These are phyloP conservation scores for Acanthaster planci DNA, from an alignment of 35 echinoderm and acorn worm species.

Conservation along the genomic window DNA sequence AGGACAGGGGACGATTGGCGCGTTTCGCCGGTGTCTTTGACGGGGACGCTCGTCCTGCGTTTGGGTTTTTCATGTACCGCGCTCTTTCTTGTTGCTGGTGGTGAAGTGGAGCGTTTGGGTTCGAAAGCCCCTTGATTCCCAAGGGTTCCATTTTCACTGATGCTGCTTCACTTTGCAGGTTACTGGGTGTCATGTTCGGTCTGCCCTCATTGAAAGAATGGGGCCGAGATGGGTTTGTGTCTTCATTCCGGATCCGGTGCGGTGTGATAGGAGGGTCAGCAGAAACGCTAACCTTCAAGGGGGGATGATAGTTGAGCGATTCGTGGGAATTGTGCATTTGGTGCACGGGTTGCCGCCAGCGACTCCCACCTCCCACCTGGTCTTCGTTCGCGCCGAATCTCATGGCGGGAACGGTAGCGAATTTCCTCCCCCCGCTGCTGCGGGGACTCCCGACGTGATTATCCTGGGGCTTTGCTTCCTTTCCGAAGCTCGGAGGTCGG, in stretches of 20 bases:
- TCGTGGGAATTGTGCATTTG: slow-evolving; percentile 19
- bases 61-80: slow-evolving; percentile 39
- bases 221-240: background rate
- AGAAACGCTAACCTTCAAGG: slow-evolving; percentile 12
- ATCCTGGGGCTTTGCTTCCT: background rate
- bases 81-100: slow-evolving; percentile 21
- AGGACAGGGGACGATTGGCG: slow-evolving; percentile 2
- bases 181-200: background rate
- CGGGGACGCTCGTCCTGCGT: background rate
- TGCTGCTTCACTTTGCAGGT: slow-evolving; percentile 17
- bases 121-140: background rate
- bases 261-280: background rate
- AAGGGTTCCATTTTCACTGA: background rate
- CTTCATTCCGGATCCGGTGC: background rate
- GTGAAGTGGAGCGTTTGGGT: background rate
- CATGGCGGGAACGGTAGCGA: background rate
- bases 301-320: slow-evolving; percentile 8
- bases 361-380: background rate
- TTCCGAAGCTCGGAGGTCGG: background rate
- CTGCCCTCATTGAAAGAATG: background rate
- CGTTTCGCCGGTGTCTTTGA: background rate
- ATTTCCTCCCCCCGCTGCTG: background rate
- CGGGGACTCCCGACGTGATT: background rate
- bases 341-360: background rate
- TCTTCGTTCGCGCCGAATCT: background rate